These are phyloP conservation scores for Cricetomys ansorgei DNA, from an alignment of 2,113 vertebrate species.

Conservation along the genomic window DNA sequence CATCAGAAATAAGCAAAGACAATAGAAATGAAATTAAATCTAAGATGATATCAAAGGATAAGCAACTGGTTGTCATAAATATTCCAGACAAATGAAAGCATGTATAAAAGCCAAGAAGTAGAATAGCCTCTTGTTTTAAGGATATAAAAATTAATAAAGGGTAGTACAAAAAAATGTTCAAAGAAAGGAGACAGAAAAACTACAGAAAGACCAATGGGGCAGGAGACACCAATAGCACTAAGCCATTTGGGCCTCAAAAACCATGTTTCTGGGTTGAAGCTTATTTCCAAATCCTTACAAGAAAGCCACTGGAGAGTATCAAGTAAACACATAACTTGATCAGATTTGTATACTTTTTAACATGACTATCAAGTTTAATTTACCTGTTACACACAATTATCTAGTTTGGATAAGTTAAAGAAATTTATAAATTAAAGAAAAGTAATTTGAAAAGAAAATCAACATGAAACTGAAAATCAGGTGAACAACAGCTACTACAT, in stretches of 20 bases:
- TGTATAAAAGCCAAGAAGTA: neutral
- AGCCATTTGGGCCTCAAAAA: neutral
- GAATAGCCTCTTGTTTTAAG: neutral
- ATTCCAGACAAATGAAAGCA: neutral
- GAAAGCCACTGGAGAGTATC: neutral
- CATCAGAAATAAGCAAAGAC: neutral
- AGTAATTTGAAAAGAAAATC: conserved; percentile 18
- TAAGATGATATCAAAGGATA: neutral
- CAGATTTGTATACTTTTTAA: neutral
- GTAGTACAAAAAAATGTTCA: neutral
- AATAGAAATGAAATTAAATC: neutral
- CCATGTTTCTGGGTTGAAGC: neutral
- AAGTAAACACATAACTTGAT: neutral
- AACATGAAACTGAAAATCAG: neutral
- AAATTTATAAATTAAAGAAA: conserved; percentile 32
- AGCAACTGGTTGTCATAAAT: neutral
- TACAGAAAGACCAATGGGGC: rapidly evolving
- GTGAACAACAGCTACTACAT: neutral
- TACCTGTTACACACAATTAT: neutral
- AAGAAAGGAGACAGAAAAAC: neutral
- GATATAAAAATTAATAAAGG: neutral
- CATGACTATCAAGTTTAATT: neutral
- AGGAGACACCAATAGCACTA: neutral
- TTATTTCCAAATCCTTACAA: conserved; percentile 21
- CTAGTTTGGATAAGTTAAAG: neutral